These are phyloP conservation scores for Sigmodon hispidus DNA, from an alignment of 2,113 vertebrate genomes.

Conservation along the genomic window DNA sequence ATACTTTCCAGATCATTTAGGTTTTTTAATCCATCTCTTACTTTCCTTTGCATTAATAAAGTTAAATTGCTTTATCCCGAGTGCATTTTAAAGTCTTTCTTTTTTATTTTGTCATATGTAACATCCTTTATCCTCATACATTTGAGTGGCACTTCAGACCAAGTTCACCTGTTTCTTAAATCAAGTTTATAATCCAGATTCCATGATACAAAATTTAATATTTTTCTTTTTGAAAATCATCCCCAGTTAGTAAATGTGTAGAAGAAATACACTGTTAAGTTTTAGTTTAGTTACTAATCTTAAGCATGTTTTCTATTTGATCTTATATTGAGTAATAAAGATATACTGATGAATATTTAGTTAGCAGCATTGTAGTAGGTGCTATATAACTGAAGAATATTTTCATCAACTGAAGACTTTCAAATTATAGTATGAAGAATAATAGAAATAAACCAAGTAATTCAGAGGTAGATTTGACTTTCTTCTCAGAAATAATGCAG, in stretches of 20 bases:
- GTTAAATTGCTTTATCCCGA: conserved; percentile 43
- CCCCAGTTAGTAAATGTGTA: conserved; percentile 15
- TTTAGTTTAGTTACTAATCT: not conserved
- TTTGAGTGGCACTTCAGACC: not conserved
- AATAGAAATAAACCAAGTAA: not conserved
- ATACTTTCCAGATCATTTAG: conserved; percentile 41
- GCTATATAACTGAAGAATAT: not conserved
- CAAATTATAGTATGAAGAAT: not conserved
- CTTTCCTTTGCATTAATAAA: conserved; percentile 52
- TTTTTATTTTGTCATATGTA: conserved; percentile 14
- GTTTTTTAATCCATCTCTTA: conserved; percentile 45
- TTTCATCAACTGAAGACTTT: not conserved
- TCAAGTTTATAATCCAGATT: conserved; percentile 46
- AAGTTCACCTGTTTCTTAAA: conserved; percentile 19
- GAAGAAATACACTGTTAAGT: not conserved
- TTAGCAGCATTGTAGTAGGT: not conserved
- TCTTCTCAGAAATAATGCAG: not conserved
- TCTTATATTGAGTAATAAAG: conserved; percentile 43
- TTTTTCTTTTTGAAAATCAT: conserved; percentile 27
- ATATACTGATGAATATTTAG: conserved; percentile 8
- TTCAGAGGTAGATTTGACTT: not conserved
- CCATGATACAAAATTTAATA: conserved; percentile 29
- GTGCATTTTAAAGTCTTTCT: conserved; percentile 1
- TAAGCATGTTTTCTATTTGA: conserved; percentile 16
- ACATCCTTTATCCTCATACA: not conserved